Conservation (phyloP, 1,140 invertebrate species). For the Harlomillsia oculata region DNA sequence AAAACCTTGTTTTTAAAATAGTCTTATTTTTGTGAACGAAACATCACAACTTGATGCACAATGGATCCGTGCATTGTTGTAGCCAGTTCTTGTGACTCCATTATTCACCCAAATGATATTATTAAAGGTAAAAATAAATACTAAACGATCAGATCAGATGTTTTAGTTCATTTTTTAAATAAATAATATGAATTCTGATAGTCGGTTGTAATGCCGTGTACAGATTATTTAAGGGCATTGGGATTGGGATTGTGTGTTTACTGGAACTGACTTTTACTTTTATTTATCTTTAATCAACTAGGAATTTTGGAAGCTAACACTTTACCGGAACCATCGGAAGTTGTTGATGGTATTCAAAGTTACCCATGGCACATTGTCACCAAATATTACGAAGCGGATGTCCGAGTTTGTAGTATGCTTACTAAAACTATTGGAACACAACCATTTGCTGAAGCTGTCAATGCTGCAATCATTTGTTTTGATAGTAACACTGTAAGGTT, state of each 20-base stretch:
- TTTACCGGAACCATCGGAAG: constrained; percentile 36
- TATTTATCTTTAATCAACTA: no score
- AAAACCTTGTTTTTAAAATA: no score
- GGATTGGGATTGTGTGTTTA: no score
- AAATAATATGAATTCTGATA: no score
- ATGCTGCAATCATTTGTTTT: constrained; percentile 52
- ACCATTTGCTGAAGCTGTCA: constrained; percentile 45
- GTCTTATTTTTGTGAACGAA: no score
- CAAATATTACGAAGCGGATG: constrained; percentile 56
- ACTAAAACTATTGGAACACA: constrained; percentile 42
- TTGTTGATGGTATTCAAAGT: constrained; percentile 40
- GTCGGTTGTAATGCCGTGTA: no score
- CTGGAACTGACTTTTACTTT: no score
- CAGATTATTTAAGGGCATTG: no score
- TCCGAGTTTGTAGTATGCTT: constrained; percentile 47
- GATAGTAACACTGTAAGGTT: constrained; percentile 47
- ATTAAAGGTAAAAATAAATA: no score
- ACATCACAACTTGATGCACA: no score
- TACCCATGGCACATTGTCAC: constrained; percentile 54
- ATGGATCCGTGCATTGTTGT: not conserved
- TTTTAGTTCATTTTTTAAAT: no score
- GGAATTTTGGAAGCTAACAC: not conserved
- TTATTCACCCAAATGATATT: not conserved
- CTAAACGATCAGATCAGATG: no score
- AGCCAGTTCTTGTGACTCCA: not conserved